Conservation (phyloP, 2,888 invertebrate species). For the Euplexia lucipara region DNA sequence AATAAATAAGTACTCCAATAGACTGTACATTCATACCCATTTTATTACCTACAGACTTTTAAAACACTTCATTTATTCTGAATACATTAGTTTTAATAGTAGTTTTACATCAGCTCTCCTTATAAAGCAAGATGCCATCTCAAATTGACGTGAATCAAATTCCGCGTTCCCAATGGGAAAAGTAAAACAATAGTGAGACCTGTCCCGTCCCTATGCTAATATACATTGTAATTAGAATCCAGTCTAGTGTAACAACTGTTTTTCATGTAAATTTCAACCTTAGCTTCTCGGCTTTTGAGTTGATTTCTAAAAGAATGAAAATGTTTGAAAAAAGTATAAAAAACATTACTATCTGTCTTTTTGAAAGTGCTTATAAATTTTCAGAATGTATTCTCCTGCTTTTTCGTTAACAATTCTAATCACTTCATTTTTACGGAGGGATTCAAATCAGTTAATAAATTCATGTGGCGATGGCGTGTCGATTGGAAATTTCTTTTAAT, state of each 20-base stretch:
- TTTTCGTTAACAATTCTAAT: conserved; percentile 44
- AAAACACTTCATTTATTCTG: conserved; percentile 49
- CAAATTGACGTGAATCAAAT: conserved; percentile 60
- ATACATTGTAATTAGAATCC: conserved; percentile 58
- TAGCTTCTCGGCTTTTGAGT: conserved; percentile 14
- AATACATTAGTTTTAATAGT: conserved; percentile 54
- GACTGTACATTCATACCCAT: conserved; percentile 22
- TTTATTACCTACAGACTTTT: conserved; percentile 43
- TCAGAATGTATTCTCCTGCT: conserved; percentile 27
- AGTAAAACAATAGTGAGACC: conserved; percentile 66
- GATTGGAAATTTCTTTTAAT: conserved; percentile 15
- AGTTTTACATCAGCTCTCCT: conserved; percentile 31
- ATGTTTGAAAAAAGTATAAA: conserved; percentile 22
- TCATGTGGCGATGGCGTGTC: conserved; percentile 25
- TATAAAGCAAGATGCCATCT: conserved; percentile 57
- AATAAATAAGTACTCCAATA: conserved; percentile 26
- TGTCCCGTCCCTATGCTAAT: conserved; percentile 63
- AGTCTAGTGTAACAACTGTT: conserved; percentile 48
- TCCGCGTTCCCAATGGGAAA: conserved; percentile 63
- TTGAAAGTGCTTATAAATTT: conserved; percentile 40
- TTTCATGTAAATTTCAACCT: conserved; percentile 35
- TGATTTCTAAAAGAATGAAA: neutral
- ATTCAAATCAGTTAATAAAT: conserved; percentile 14
- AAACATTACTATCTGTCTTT: conserved; percentile 40
- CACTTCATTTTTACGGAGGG: conserved; percentile 13